Conservation (phyloP, 2,797 vertebrate genomes). For the Acanthurus tractus region DNA sequence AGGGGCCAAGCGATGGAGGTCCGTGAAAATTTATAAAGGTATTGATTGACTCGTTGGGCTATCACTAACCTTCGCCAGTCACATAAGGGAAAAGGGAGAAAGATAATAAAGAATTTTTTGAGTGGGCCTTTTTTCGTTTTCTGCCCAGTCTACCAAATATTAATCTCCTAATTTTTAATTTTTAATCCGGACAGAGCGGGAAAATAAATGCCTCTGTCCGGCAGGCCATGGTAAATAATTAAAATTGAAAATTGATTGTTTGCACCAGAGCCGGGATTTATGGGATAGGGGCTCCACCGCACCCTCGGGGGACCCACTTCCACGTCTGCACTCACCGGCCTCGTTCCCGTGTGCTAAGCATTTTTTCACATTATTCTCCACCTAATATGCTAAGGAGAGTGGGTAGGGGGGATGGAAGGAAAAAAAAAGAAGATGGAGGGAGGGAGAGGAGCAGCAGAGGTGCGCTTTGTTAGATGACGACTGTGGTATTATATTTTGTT, state of each 20-base stretch:
- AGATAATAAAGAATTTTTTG: constrained; percentile 77
- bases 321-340: constrained; percentile 85
- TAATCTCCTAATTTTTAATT: constrained; percentile 91
- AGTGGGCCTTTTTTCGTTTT: constrained; percentile 65
- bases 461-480: constrained; percentile 81
- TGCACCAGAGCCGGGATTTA: constrained; percentile 91
- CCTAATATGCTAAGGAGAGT: constrained; percentile 91
- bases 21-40: constrained; percentile 85
- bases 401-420: constrained; percentile 43
- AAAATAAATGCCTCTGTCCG: constrained; percentile 90
- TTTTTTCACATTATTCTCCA: constrained; percentile 94
- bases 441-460: constrained; percentile 60
- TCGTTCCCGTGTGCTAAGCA: constrained; percentile 92
- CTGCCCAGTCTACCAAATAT: constrained; percentile 82
- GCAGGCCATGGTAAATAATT: constrained; percentile 93
- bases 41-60: constrained; percentile 83
- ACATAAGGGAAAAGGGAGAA: constrained; percentile 57
- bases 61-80: constrained; percentile 79
- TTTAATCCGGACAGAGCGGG: constrained; percentile 87
- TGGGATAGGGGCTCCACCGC: constrained; percentile 87
- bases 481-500: constrained; percentile 84
- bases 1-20: constrained; percentile 61
- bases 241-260: constrained; percentile 97
- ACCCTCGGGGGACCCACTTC: constrained; percentile 87
- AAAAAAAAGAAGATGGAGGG: constrained; percentile 46